Percentiles rank a stretch among this genome's conserved stretches.
Evolutionary conservation across 2,797 vertebrate genomes (phyloP).

Genomic region (Macropus fuliginosus): DNA sequence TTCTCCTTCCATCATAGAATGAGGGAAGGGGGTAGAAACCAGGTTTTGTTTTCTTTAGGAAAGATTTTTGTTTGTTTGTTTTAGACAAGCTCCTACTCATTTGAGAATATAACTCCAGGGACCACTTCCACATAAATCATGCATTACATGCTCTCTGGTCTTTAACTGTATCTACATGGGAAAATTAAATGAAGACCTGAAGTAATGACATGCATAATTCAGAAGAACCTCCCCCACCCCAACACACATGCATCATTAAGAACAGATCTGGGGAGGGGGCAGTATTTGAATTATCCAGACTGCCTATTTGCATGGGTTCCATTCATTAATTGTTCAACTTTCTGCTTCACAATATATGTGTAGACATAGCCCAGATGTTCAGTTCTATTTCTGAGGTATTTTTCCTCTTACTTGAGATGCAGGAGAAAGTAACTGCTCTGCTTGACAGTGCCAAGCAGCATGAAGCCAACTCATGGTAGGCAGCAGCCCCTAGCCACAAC

Average conservation of each 20-base stretch:
- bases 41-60: background rate
- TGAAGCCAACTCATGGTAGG: slow-evolving; percentile 10
- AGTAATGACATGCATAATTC: background rate
- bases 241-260: background rate
- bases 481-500: background rate
- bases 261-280: background rate
- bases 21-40: background rate
- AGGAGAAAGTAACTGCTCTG: background rate
- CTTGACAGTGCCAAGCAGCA: background rate
- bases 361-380: background rate
- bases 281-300: background rate
- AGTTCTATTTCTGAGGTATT: background rate
- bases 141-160: background rate
- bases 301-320: background rate
- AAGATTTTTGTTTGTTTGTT: background rate
- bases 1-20: background rate
- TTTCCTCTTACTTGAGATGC: background rate
- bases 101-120: background rate
- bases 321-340: background rate
- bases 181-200: background rate
- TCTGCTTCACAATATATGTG: background rate
- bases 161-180: background rate
- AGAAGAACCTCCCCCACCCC: background rate
- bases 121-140: background rate
- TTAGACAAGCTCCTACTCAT: background rate